phyloP scores from a whole-genome alignment of 2,113 vertebrate genomes.

The Thunnus maccoyii region DNA sequence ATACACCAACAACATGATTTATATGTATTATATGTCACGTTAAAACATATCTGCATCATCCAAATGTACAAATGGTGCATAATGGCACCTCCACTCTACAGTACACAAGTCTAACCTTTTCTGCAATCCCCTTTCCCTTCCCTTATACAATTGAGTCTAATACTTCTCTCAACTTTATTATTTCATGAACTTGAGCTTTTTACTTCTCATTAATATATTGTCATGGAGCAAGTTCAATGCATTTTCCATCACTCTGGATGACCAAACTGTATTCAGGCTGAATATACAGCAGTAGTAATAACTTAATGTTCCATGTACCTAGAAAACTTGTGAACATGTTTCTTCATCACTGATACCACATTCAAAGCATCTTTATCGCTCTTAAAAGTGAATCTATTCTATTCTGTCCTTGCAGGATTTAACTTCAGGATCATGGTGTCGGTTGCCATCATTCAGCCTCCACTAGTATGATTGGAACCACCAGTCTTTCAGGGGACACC shows the following conservation, averaged over 20 bases:
- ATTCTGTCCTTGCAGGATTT: slow-evolving; percentile 36
- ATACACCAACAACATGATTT: not conserved
- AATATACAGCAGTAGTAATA: not conserved
- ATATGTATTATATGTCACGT: not conserved
- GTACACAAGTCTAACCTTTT: not conserved
- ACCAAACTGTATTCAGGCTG: not conserved
- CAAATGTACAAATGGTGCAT: not conserved
- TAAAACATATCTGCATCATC: not conserved
- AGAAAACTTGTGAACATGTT: not conserved
- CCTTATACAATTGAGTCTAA: not conserved
- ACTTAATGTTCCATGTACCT: not conserved
- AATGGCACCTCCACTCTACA: not conserved
- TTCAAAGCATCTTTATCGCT: not conserved
- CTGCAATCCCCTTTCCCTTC: no score
- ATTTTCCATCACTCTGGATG: not conserved
- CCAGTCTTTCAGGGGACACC: slow-evolving; percentile 92
- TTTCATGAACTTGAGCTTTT: not conserved
- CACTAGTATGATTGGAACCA: slow-evolving; percentile 90
- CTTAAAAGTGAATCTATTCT: not conserved
- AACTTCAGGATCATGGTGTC: slow-evolving; percentile 44
- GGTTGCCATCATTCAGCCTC: slow-evolving; percentile 5
- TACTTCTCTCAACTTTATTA: not conserved
- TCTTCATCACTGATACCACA: not conserved
- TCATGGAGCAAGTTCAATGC: not conserved
- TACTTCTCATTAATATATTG: not conserved